Conservation (phyloP, 2,888 invertebrate species). For the Criorhina ranunculi region DNA sequence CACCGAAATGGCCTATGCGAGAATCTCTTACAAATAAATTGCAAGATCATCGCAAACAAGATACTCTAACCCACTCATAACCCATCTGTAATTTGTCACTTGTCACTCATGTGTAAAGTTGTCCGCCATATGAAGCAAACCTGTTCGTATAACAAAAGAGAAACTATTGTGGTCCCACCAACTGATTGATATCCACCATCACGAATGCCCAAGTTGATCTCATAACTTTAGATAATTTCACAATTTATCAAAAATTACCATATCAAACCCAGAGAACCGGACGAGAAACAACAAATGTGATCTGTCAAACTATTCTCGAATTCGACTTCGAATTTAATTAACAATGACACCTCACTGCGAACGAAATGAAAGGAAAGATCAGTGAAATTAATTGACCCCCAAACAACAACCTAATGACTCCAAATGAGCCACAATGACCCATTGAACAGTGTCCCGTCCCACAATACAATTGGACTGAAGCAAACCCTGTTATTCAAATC, state of each 20-base stretch:
- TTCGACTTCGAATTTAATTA: slow-evolving; percentile 66
- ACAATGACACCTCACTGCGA: slow-evolving; percentile 59
- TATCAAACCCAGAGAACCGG: slow-evolving; percentile 14
- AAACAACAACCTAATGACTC: slow-evolving; percentile 63
- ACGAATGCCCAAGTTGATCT: slow-evolving; percentile 53
- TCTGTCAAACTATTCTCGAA: slow-evolving; percentile 51
- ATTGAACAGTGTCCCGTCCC: slow-evolving; percentile 48
- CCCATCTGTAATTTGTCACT: slow-evolving; percentile 7
- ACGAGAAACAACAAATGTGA: slow-evolving; percentile 15
- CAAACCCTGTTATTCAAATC: slow-evolving; percentile 64
- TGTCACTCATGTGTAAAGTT: slow-evolving; percentile 29
- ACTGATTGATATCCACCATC: slow-evolving; percentile 36
- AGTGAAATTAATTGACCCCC: slow-evolving; percentile 58
- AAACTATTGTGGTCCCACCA: neutral
- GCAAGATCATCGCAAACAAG: slow-evolving; percentile 12
- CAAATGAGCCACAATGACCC: slow-evolving; percentile 69
- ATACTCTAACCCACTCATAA: neutral
- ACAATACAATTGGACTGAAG: slow-evolving; percentile 51
- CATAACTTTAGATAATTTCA: slow-evolving; percentile 54
- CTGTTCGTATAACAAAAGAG: neutral
- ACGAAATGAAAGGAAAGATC: neutral
- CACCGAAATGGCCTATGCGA: neutral
- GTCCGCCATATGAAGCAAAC: neutral
- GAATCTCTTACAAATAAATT: neutral
- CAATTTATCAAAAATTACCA: slow-evolving; percentile 39